phyloP scores from a whole-genome alignment of 2,888 invertebrate species.

The Apamea crenata region DNA sequence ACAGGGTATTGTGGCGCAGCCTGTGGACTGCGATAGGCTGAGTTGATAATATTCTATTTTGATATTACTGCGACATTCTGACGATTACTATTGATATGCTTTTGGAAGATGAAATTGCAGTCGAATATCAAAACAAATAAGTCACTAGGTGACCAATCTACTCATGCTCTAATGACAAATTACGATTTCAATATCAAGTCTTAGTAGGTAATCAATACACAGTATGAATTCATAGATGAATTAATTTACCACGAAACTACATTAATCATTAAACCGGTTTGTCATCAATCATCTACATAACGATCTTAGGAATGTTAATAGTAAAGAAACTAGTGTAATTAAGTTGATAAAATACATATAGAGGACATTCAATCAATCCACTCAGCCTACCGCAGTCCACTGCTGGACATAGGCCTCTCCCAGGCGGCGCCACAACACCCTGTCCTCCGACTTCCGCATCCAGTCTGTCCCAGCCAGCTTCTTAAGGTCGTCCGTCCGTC shows the following conservation, averaged over 20 bases:
- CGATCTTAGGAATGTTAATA: slow-evolving; percentile 5
- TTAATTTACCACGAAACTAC: slow-evolving; percentile 21
- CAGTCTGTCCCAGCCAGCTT: no score
- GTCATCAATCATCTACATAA: slow-evolving; percentile 31
- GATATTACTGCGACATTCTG: background rate
- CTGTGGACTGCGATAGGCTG: background rate
- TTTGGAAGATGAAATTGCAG: background rate
- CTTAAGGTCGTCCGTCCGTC: no score
- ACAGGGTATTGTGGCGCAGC: background rate
- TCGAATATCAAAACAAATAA: slow-evolving; percentile 6
- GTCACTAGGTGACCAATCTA: slow-evolving; percentile 5
- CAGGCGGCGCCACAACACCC: no score
- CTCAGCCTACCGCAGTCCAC: no score
- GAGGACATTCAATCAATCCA: background rate
- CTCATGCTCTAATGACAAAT: slow-evolving; percentile 27
- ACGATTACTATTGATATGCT: background rate
- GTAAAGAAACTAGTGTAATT: slow-evolving; percentile 22
- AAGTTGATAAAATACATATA: slow-evolving; percentile 5
- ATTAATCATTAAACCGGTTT: slow-evolving; percentile 36
- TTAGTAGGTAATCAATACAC: slow-evolving; percentile 23
- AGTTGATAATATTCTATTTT: background rate
- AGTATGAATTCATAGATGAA: slow-evolving; percentile 29
- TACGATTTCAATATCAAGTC: slow-evolving; percentile 18
- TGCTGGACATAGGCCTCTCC: no score
- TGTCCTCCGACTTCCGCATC: no score